phyloP scores from a whole-genome alignment of 2,888 invertebrate genomes.

The Poecilus cupreus region DNA sequence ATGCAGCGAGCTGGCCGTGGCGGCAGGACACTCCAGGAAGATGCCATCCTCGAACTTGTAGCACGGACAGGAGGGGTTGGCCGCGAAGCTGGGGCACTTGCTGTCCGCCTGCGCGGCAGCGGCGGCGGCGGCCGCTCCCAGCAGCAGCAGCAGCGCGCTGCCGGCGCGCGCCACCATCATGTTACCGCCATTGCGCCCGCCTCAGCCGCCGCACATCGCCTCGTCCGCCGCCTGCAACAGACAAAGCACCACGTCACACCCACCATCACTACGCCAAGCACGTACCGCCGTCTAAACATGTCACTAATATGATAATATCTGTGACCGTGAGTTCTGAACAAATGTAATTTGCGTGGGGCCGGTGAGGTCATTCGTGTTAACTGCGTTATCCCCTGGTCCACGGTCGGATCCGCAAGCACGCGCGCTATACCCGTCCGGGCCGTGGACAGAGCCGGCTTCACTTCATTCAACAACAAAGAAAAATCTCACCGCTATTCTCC shows the following conservation, averaged over 20 bases:
- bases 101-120: constrained; percentile 63
- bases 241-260: background rate
- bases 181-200: constrained; percentile 64
- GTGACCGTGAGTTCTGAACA: constrained; percentile 50
- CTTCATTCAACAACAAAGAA: background rate
- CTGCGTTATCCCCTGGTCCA: constrained; percentile 14
- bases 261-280: constrained; percentile 2
- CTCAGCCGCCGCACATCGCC: background rate
- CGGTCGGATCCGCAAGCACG: background rate
- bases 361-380: constrained; percentile 46
- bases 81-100: constrained; percentile 84
- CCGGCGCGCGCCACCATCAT: constrained; percentile 69
- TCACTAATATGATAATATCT: constrained; percentile 58
- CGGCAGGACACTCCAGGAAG: constrained; percentile 91
- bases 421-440: background rate
- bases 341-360: constrained; percentile 50
- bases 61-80: constrained; percentile 90
- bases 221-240: background rate
- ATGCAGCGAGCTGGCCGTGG: constrained; percentile 84
- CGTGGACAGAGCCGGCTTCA: background rate
- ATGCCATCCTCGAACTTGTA: constrained; percentile 94
- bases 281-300: constrained; percentile 47
- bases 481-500: background rate
- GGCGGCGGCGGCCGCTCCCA: constrained; percentile 66
- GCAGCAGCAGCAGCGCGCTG: constrained; percentile 67